These are phyloP conservation scores for Archegozetes longisetosus DNA, from an alignment of 1,140 invertebrate species.

Conservation along the genomic window DNA sequence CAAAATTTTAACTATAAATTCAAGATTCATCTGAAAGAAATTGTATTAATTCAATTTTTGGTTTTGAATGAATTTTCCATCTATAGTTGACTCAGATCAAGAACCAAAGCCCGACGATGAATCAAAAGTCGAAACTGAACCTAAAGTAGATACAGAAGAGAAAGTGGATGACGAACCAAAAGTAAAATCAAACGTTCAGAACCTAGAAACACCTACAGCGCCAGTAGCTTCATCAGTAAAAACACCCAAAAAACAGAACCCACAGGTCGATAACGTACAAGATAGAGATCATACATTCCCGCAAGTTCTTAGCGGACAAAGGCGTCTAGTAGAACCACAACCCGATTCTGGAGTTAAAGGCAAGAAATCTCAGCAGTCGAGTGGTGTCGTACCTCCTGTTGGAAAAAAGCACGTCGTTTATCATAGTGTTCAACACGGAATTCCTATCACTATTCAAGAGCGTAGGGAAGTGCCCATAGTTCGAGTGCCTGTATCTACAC, in stretches of 20 bases:
- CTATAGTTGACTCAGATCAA: too few relatives aligned
- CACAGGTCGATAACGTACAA: not conserved
- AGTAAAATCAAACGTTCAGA: not conserved
- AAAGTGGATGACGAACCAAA: not conserved
- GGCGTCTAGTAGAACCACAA: not conserved
- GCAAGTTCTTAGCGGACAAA: not conserved
- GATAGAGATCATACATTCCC: not conserved
- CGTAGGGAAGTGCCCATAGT: not conserved
- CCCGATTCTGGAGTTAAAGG: not conserved
- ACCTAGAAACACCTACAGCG: not conserved
- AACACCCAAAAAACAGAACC: too few relatives aligned
- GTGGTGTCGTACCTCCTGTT: not conserved
- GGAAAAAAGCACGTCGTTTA: not conserved
- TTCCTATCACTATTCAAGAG: not conserved
- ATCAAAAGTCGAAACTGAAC: not conserved
- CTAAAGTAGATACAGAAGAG: not conserved
- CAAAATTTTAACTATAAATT: too few relatives aligned
- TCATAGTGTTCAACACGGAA: not conserved
- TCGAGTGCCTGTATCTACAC: too few relatives aligned
- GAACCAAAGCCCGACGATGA: not conserved
- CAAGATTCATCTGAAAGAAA: too few relatives aligned
- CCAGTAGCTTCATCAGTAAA: too few relatives aligned
- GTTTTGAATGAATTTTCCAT: too few relatives aligned
- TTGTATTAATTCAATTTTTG: too few relatives aligned
- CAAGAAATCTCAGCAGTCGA: not conserved